These are phyloP conservation scores for Zapus hudsonius DNA, from an alignment of 2,113 vertebrate species.

Conservation along the genomic window DNA sequence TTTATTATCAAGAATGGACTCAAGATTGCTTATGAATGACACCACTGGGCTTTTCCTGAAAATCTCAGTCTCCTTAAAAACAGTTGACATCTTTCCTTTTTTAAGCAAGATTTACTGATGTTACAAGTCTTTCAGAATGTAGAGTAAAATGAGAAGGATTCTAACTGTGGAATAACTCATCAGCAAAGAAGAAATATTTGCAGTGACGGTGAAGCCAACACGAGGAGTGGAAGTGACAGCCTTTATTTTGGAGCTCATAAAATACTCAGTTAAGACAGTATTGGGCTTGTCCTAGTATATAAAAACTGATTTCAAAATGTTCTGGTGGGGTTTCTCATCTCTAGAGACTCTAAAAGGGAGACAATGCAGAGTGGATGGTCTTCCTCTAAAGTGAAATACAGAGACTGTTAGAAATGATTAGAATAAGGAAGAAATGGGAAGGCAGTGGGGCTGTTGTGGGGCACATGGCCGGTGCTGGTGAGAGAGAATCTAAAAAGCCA, in stretches of 20 bases:
- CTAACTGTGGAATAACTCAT: background rate
- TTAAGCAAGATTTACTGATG: background rate
- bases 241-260: slow-evolving; percentile 4
- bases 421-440: background rate
- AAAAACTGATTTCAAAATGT: background rate
- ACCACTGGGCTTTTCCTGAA: background rate
- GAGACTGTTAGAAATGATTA: background rate
- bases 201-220: background rate
- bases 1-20: background rate
- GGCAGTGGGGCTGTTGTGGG: background rate
- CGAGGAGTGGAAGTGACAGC: background rate
- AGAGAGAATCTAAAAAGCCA: background rate
- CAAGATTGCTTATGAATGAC: background rate
- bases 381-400: slow-evolving; percentile 10
- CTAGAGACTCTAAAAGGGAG: background rate
- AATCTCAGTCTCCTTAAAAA: background rate
- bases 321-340: background rate
- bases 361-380: background rate
- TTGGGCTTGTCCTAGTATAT: background rate
- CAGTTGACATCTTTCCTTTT: background rate
- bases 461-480: background rate
- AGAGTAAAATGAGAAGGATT: background rate
- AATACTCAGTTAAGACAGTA: background rate
- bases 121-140: background rate
- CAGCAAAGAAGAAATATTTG: background rate